A percentile compares a stretch with the other conserved stretches of the same genome.
phyloP scores from a whole-genome alignment of 2,113 vertebrate genomes.

The Dicrurus megarhynchus region DNA sequence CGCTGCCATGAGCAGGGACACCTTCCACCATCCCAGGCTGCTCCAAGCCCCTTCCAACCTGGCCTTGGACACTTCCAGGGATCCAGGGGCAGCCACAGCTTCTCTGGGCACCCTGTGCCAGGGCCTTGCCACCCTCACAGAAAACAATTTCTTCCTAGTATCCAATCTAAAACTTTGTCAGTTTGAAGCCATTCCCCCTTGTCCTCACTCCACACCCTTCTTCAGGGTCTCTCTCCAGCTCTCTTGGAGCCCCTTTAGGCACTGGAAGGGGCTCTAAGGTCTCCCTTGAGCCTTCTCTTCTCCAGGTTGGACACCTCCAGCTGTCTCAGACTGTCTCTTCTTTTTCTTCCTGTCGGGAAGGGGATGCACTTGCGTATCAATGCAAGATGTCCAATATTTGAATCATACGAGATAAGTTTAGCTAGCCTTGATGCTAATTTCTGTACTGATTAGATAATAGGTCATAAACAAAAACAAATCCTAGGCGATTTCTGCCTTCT shows the following conservation, averaged over 20 bases:
- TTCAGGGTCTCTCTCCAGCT: not conserved
- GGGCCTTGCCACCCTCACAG: fast-evolving
- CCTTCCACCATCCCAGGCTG: fast-evolving
- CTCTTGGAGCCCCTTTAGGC: not conserved
- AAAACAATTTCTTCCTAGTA: not conserved
- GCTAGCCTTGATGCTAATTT: not conserved
- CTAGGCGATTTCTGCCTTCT: not conserved
- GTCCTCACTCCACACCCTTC: not conserved
- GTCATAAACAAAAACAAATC: not conserved
- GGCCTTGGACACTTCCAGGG: not conserved
- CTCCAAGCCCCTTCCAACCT: fast-evolving
- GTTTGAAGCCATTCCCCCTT: not conserved
- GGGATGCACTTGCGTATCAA: not conserved
- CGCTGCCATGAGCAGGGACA: not conserved
- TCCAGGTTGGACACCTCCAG: fast-evolving
- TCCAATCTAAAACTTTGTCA: not conserved
- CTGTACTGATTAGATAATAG: not conserved
- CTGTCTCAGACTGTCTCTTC: not conserved
- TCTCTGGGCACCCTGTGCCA: not conserved
- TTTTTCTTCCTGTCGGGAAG: not conserved
- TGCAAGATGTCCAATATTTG: not conserved
- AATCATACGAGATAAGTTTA: not conserved
- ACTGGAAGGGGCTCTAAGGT: fast-evolving
- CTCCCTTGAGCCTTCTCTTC: not conserved
- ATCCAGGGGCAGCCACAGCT: not conserved